These are phyloP conservation scores for Meloidogyne hapla DNA, from an alignment of 1,140 invertebrate species.

Conservation along the genomic window DNA sequence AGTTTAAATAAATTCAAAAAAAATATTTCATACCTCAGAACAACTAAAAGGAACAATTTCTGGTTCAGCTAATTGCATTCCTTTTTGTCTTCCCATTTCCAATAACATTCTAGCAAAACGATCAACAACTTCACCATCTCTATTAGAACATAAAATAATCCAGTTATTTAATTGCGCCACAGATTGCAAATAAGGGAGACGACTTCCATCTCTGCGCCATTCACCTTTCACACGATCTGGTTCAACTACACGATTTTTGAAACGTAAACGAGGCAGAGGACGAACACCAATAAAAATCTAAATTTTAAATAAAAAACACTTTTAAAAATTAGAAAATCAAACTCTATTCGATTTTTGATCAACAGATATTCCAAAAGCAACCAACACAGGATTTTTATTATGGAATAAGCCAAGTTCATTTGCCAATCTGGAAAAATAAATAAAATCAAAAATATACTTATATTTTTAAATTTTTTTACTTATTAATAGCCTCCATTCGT, in stretches of 20 bases:
- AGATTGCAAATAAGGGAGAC: background rate
- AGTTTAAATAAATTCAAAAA: background rate
- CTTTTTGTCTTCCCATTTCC: conserved; percentile 27
- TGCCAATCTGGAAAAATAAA: background rate
- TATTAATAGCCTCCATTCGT: conserved; percentile 7
- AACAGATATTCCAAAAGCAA: conserved; percentile 8
- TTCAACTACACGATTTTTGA: conserved; percentile 6
- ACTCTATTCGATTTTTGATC: conserved; percentile 22
- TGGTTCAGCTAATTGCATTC: conserved; percentile 25
- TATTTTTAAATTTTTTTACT: background rate
- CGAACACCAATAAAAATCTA: conserved; percentile 22
- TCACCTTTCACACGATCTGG: conserved; percentile 14
- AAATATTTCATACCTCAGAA: conserved; percentile 6
- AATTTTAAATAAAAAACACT: background rate
- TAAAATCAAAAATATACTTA: background rate
- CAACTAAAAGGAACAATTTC: conserved; percentile 17
- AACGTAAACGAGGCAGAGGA: background rate
- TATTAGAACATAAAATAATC: conserved; percentile 16
- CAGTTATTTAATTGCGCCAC: conserved; percentile 5
- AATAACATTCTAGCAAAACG: conserved; percentile 10
- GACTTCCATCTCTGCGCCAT: conserved; percentile 21
- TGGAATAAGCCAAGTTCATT: conserved; percentile 6
- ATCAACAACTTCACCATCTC: background rate
- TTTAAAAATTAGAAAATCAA: background rate
- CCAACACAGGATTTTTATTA: conserved; percentile 9